Percentiles rank a stretch among this genome's conserved stretches.
These are phyloP conservation scores for Microtus pennsylvanicus DNA, from an alignment of 2,113 vertebrate genomes.

Conservation along the genomic window DNA sequence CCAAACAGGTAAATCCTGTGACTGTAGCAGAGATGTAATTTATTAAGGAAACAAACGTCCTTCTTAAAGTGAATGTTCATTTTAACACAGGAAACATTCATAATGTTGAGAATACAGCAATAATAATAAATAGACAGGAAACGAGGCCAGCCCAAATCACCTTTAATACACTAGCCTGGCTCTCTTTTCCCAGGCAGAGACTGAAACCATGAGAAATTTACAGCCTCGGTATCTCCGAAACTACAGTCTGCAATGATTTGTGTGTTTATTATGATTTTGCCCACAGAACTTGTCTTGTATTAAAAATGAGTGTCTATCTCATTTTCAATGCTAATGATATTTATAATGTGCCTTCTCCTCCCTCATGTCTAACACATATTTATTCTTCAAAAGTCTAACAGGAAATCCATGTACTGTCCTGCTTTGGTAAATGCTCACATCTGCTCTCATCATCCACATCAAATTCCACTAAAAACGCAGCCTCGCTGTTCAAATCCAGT, in stretches of 20 bases:
- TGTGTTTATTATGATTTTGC: slow-evolving; percentile 72
- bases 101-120: slow-evolving; percentile 57
- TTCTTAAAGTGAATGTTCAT: slow-evolving; percentile 62
- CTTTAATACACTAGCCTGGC: slow-evolving; percentile 53
- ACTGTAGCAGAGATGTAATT: slow-evolving; percentile 55
- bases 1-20: slow-evolving; percentile 53
- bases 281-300: slow-evolving; percentile 64
- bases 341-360: slow-evolving; percentile 65
- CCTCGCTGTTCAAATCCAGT: slow-evolving; percentile 58
- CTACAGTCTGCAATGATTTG: slow-evolving; percentile 54
- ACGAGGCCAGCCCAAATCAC: slow-evolving; percentile 22
- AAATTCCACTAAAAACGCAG: slow-evolving; percentile 65
- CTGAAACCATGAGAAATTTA: slow-evolving; percentile 57
- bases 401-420: slow-evolving; percentile 41
- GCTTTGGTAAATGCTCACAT: slow-evolving; percentile 66
- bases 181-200: slow-evolving; percentile 13
- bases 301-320: slow-evolving; percentile 72
- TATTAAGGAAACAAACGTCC: slow-evolving; percentile 46
- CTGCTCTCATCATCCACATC: slow-evolving; percentile 30
- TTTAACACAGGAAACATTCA: slow-evolving; percentile 65
- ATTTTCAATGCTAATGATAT: slow-evolving; percentile 71
- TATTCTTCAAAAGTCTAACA: slow-evolving; percentile 66
- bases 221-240: neutral
- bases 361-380: slow-evolving; percentile 50
- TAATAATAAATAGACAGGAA: slow-evolving; percentile 61